Conservation (phyloP, 2,113 vertebrate genomes). For the Arothron firmamentum region DNA sequence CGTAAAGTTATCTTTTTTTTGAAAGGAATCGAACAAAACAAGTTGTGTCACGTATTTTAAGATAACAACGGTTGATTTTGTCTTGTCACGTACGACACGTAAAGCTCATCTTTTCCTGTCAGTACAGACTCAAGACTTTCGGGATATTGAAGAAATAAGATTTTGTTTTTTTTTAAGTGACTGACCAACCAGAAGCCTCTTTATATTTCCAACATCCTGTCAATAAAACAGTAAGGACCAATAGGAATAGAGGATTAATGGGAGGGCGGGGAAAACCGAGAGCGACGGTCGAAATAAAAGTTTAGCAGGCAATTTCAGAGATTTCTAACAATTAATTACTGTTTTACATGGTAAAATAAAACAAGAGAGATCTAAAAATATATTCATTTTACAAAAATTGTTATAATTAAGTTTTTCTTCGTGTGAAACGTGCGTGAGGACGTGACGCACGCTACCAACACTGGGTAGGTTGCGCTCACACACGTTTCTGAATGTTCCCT, state of each 20-base stretch:
- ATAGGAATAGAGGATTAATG: constrained; percentile 18
- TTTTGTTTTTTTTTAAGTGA: constrained; percentile 7
- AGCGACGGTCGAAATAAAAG: not conserved
- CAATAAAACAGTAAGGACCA: constrained; percentile 21
- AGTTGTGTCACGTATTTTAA: no score
- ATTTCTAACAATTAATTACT: no score
- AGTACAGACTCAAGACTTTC: no score
- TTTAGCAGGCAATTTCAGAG: not conserved
- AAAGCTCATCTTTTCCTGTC: no score
- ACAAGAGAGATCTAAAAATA: no score
- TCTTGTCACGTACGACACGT: no score
- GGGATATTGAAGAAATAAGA: not conserved
- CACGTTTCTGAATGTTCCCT: constrained; percentile 17
- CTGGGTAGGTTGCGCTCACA: constrained; percentile 12
- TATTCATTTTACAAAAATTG: not conserved
- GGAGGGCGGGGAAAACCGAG: not conserved
- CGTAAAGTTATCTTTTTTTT: no score
- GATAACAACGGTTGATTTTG: no score
- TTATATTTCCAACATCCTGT: constrained; percentile 23
- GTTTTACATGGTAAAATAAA: no score
- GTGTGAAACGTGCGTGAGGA: not conserved
- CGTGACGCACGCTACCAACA: no score
- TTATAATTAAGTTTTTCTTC: no score
- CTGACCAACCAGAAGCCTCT: constrained; percentile 33
- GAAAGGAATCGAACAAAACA: no score